Conservation (phyloP, 2,888 invertebrate genomes). For the Notodromas monacha region DNA sequence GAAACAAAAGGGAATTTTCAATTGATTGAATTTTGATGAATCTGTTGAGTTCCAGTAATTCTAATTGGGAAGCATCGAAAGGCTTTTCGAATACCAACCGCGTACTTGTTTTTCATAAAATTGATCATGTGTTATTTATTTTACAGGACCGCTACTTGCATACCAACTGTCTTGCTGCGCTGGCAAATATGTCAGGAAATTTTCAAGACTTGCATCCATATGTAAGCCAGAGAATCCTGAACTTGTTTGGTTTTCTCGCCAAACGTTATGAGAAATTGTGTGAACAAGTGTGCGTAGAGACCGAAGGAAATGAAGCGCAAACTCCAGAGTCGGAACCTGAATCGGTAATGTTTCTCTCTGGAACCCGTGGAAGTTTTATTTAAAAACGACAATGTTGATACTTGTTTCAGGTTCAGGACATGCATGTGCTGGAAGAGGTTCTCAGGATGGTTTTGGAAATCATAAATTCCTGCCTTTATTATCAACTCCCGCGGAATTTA, state of each 20-base stretch:
- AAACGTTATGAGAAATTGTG: too few relatives aligned
- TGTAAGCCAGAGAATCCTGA: constrained; percentile 71
- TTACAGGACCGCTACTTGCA: constrained; percentile 69
- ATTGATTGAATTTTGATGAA: too few relatives aligned
- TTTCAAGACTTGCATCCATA: constrained; percentile 76
- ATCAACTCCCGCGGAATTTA: constrained; percentile 52
- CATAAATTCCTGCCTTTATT: constrained; percentile 66
- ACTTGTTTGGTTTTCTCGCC: constrained; percentile 26
- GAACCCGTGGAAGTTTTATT: too few relatives aligned
- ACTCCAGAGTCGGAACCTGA: too few relatives aligned
- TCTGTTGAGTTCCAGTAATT: constrained; percentile 6
- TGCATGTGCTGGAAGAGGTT: constrained; percentile 73
- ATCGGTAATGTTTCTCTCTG: too few relatives aligned
- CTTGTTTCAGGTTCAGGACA: not conserved
- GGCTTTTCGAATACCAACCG: too few relatives aligned
- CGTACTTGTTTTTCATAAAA: too few relatives aligned
- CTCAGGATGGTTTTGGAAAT: constrained; percentile 86
- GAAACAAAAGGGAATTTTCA: too few relatives aligned
- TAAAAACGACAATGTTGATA: too few relatives aligned
- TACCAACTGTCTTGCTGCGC: constrained; percentile 85
- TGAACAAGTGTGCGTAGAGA: too few relatives aligned
- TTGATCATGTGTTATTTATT: constrained; percentile 7
- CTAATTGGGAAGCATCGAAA: too few relatives aligned
- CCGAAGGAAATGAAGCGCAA: too few relatives aligned
- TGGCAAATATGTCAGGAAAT: constrained; percentile 85